Base-by-base conservation (phyloP, 2,113 vertebrate species). In the Podarcis cretensis region DNA sequence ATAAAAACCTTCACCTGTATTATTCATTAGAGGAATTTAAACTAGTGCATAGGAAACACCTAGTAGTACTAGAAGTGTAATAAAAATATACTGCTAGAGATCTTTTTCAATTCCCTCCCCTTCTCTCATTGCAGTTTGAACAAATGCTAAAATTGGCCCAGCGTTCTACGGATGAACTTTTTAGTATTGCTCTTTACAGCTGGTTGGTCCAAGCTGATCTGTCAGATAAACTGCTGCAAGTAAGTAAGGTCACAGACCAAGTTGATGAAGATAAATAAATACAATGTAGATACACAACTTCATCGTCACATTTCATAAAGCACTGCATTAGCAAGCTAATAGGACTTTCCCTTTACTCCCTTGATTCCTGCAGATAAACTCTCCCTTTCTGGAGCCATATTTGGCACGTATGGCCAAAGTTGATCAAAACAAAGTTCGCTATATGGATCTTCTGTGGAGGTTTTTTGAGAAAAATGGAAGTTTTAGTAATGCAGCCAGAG, bases 131-230 rank as follows among this genome's bases (percentile, higher is more conserved):
- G 57, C 86, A 99, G 99, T 99, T 99, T 97, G 99, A 99, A 95
- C 98, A 99, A 95, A 98, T 99, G 96, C 96, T 99, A 0, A 98
- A 97, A 77, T 89, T 99, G 91, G 98, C 98, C 79, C 99, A 99
- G 92, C 97, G 97, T 89, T 99, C 98, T 54, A 98, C 98, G 89
- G 99, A 99, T 87, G 99, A 99, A 88, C 98, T 99, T 65, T 99
- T 99, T 90, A 99, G 98, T 95, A 99, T 99, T 85, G 98, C 99
- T 5, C 97, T 99, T 81, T 99, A 99, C 96, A 99, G 99, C 91
- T 99, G 99, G 99, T 96, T 99, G 78, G 98, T 99, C 91, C 98
- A 99, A 94, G 98, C 97, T 13, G 99, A 99, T 90, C 97, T 99
- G 89, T 97, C 98, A 0, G 99, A 99, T 96, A 99, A 99, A 88